Percentiles rank a stretch among this genome's conserved stretches.
Evolutionary conservation across 2,113 vertebrate genomes (phyloP).

Genomic region (Megaleporinus macrocephalus): DNA sequence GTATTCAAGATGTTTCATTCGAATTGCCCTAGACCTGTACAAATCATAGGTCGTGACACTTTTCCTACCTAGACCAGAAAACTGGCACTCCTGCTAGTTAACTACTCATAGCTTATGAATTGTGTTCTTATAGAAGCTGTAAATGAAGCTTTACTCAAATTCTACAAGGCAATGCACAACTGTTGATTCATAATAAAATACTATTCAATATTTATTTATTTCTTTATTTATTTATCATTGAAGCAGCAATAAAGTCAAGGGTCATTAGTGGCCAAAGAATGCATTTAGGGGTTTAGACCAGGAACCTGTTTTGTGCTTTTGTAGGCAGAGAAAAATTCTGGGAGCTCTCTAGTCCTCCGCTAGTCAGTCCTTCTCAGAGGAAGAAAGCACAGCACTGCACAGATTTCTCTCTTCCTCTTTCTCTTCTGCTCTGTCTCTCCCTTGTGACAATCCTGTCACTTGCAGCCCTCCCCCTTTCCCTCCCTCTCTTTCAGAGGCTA

Average conservation of each 20-base stretch:
- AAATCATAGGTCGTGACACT: background rate
- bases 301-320: too few species aligned
- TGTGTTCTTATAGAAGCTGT: background rate
- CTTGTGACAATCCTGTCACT: conserved; percentile 76
- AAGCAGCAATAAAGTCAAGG: too few species aligned
- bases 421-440: conserved; percentile 48
- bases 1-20: too few species aligned
- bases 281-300: too few species aligned
- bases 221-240: too few species aligned
- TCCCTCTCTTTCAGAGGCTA: conserved; percentile 81
- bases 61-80: background rate
- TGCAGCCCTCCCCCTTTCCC: conserved; percentile 77
- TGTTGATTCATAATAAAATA: too few species aligned
- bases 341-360: background rate
- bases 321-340: background rate
- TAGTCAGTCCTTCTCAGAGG: background rate
- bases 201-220: too few species aligned
- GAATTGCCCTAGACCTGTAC: too few species aligned
- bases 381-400: background rate
- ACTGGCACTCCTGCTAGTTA: background rate
- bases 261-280: too few species aligned
- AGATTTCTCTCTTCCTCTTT: conserved; percentile 13
- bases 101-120: background rate
- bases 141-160: background rate
- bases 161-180: too few species aligned